phyloP scores from a whole-genome alignment of 2,797 vertebrate species.

The Gymnothorax javanicus region DNA sequence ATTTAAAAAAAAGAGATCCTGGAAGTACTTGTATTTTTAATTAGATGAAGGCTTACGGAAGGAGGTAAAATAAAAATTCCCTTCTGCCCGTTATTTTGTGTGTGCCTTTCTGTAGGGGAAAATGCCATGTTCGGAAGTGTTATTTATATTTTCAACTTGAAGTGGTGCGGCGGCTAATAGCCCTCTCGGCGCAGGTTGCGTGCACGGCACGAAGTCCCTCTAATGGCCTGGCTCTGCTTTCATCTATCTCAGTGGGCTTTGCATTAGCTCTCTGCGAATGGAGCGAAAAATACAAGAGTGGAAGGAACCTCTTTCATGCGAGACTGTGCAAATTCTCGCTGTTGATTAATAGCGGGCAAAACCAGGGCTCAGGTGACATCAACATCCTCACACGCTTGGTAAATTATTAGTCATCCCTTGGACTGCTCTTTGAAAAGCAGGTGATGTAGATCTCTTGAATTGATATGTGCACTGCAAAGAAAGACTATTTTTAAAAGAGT shows the following conservation, averaged over 20 bases:
- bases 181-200: neutral
- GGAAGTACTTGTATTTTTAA: conserved; percentile 68
- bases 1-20: conserved; percentile 70
- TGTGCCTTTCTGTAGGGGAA: conserved; percentile 47
- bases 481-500: no score
- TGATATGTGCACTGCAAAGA: no score
- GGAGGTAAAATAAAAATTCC: conserved; percentile 40
- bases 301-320: conserved; percentile 11
- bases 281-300: neutral
- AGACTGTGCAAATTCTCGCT: neutral
- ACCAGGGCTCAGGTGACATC: neutral
- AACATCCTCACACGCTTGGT: no score
- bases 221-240: conserved; percentile 11
- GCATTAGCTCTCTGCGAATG: neutral
- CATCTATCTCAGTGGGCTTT: neutral
- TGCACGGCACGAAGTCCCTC: neutral
- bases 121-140: conserved; percentile 13
- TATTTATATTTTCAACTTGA: conserved; percentile 20
- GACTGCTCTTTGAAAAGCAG: no score
- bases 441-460: no score
- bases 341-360: neutral
- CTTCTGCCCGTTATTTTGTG: conserved; percentile 49
- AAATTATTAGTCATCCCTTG: neutral
- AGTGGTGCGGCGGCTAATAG: neutral
- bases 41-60: conserved; percentile 68